Evolutionary conservation across 2,797 vertebrate genomes (phyloP), one percentile per base, ranked within the genome.

Genomic region (Sibirionetta formosa): DNA sequence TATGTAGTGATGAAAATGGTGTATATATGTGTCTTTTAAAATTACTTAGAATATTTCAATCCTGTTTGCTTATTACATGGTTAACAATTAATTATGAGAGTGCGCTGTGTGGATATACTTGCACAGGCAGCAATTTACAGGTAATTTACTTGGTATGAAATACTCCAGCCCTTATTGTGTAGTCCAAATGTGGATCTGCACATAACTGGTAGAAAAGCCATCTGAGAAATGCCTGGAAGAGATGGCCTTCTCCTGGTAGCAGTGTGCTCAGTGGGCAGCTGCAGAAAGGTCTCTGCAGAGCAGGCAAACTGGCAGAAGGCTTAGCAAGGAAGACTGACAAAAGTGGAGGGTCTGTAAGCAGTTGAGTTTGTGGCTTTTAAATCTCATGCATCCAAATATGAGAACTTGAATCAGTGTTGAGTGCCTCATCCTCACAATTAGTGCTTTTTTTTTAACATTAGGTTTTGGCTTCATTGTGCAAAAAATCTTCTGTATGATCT

Each of bases 371-470:
- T 29, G 36, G 20, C 15, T 66, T 70, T 7, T 69, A 63, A 54
- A 71, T 57, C 23, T 31, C 27, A 6, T 0, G 3, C n/a, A 56
- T 40, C 56, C 77, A n/a, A 58, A 53, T 0, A 1, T 56, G 57
- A 63, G 8, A 72, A 40, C 14, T 24, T 77, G 48, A 54, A 53
- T 58, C 12, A 38, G 19, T 20, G 58, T 29, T 68, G 14, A 7
- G 16, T 29, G 14, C 26, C 44, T 65, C 66, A 46, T 77, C 26
- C 22, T 46, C 0, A 0, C n/a, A 26, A 27, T 44, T 24, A 44
- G 14, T 50, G 20, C 20, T 5, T 53, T 70, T 35, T 72, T 61
- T n/a, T n/a, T n/a, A n/a, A 14, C 60, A 57, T 38, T 29, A 54
- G 24, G 3, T 46, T 31, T 83, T 50, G 29, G 11, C 26, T 50